A percentile compares a stretch with the other conserved stretches of the same genome.
Evolutionary conservation across 53 echinoderm and acorn worm species (phyloP).

Genomic region (Temnopleurus reevesii): DNA sequence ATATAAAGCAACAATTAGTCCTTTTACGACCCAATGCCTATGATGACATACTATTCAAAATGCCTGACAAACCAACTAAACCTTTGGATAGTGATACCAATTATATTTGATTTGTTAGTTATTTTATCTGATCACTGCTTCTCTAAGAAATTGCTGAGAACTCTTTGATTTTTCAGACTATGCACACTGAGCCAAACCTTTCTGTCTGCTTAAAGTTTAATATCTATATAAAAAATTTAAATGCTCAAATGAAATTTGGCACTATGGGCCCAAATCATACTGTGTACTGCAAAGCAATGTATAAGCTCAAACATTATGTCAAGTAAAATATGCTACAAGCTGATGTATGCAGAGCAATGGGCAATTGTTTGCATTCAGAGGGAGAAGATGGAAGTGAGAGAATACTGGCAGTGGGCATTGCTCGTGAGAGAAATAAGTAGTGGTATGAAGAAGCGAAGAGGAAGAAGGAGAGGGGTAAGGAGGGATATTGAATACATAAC

Average conservation of each 20-base stretch:
- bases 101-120: no score
- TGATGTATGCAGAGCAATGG: not conserved
- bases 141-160: no score
- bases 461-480: not conserved
- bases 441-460: not conserved
- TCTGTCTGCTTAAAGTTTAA: no score
- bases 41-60: no score
- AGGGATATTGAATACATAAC: not conserved
- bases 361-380: not conserved
- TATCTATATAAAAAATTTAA: no score
- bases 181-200: no score
- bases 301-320: not conserved
- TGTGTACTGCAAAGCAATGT: slow-evolving; percentile 13
- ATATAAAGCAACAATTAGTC: no score
- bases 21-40: no score
- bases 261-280: not conserved
- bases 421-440: not conserved
- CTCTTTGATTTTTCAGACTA: no score
- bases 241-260: slow-evolving; percentile 2
- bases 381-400: not conserved
- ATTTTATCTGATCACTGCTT: no score
- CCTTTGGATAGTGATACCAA: no score
- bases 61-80: no score
- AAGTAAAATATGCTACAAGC: not conserved
- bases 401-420: not conserved